Percentiles rank a stretch among this genome's conserved stretches.
phyloP scores from a whole-genome alignment of 2,113 vertebrate genomes.

The Smithornis capensis region DNA sequence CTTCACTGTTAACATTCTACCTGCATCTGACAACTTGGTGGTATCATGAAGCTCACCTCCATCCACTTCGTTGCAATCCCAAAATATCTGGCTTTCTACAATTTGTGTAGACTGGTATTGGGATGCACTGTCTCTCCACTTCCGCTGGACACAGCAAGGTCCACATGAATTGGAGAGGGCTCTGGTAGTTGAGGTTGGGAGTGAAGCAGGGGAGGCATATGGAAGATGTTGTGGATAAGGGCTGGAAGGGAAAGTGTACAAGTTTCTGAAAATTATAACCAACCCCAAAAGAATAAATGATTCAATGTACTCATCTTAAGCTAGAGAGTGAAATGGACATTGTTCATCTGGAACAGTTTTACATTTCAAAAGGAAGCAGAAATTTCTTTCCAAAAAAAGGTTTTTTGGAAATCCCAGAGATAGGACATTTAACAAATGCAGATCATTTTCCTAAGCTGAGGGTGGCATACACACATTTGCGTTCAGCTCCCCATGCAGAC shows the following conservation, averaged over 20 bases:
- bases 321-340: neutral
- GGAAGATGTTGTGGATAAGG: neutral
- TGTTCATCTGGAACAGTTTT: neutral
- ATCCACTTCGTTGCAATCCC: neutral
- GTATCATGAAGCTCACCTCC: neutral
- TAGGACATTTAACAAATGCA: neutral
- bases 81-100: neutral
- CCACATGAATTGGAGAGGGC: neutral
- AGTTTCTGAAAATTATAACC: neutral
- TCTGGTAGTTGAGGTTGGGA: neutral
- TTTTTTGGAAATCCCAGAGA: neutral
- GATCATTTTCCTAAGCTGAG: neutral
- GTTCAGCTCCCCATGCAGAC: rapidly evolving
- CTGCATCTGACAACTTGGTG: neutral
- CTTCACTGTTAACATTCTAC: neutral
- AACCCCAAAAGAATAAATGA: neutral
- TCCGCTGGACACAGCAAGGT: neutral
- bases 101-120: neutral
- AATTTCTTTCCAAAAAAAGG: rapidly evolving
- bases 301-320: neutral
- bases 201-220: neutral
- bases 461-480: neutral
- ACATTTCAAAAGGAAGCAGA: neutral
- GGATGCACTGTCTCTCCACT: neutral
- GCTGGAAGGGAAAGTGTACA: neutral